Evolutionary conservation across 2,113 vertebrate genomes (phyloP).

Genomic region (Barbus barbus): DNA sequence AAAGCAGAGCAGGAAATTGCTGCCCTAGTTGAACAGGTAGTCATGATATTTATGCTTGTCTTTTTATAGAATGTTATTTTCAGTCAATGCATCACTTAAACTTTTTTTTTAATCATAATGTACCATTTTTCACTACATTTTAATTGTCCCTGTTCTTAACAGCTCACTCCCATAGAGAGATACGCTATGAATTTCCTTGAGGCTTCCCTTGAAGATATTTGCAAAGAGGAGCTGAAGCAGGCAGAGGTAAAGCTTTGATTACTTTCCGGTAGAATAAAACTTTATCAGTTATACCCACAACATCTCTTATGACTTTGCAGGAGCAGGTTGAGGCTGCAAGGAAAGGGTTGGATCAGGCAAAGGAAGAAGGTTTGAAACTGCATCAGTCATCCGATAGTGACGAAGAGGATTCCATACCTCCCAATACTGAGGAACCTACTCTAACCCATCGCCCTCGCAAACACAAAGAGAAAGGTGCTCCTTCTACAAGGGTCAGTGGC

Average conservation of each 20-base stretch:
- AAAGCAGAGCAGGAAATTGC: slow-evolving; percentile 93
- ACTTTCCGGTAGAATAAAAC: background rate
- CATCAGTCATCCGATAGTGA: slow-evolving; percentile 81
- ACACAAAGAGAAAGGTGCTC: slow-evolving; percentile 73
- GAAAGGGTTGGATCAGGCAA: slow-evolving; percentile 90
- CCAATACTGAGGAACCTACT: slow-evolving; percentile 62
- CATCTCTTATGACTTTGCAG: slow-evolving; percentile 61
- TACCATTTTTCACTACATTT: background rate
- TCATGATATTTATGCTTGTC: background rate
- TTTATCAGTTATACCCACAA: background rate
- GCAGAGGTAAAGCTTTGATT: slow-evolving; percentile 80
- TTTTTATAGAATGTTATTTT: background rate
- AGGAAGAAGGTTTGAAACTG: slow-evolving; percentile 84
- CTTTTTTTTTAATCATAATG: background rate
- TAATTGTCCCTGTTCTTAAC: background rate
- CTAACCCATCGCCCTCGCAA: slow-evolving; percentile 72
- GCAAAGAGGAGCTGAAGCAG: slow-evolving; percentile 90
- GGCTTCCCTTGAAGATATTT: slow-evolving; percentile 88
- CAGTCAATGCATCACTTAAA: too few species aligned
- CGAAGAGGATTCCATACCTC: slow-evolving; percentile 67
- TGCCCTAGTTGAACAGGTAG: slow-evolving; percentile 90
- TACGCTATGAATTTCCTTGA: slow-evolving; percentile 96
- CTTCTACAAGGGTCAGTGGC: slow-evolving; percentile 84
- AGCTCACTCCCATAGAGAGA: slow-evolving; percentile 92
- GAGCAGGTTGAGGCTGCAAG: slow-evolving; percentile 93